These are phyloP conservation scores for Nesogale talazaci DNA, from an alignment of 2,113 vertebrate genomes.

Conservation along the genomic window DNA sequence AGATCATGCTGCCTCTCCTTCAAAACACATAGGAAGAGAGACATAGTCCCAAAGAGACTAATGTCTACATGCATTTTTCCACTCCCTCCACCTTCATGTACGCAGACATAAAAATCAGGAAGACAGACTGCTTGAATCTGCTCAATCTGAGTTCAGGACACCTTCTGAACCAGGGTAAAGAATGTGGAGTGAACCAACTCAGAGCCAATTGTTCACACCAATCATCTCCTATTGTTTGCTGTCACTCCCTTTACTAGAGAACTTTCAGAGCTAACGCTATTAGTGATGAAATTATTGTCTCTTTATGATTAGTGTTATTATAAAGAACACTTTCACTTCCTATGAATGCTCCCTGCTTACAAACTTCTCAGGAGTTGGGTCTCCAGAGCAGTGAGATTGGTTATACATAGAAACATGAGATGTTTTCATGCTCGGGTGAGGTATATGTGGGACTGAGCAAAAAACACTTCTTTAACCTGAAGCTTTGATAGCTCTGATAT, in stretches of 20 bases:
- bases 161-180: background rate
- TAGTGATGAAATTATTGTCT: constrained; percentile 2
- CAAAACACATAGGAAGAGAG: background rate
- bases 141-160: background rate
- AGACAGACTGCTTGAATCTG: background rate
- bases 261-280: background rate
- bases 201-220: background rate
- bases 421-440: background rate
- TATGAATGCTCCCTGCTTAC: background rate
- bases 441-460: background rate
- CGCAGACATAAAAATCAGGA: background rate
- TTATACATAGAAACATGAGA: background rate
- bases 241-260: background rate
- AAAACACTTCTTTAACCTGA: background rate
- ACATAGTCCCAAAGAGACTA: background rate
- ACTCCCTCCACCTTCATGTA: background rate
- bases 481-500: background rate
- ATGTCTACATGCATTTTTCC: background rate
- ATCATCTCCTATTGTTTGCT: background rate
- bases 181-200: background rate
- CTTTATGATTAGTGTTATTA: background rate
- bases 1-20: background rate
- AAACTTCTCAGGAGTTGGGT: background rate
- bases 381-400: background rate
- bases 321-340: background rate